Conservation (phyloP, 2,113 vertebrate genomes). For the Colossoma macropomum region DNA sequence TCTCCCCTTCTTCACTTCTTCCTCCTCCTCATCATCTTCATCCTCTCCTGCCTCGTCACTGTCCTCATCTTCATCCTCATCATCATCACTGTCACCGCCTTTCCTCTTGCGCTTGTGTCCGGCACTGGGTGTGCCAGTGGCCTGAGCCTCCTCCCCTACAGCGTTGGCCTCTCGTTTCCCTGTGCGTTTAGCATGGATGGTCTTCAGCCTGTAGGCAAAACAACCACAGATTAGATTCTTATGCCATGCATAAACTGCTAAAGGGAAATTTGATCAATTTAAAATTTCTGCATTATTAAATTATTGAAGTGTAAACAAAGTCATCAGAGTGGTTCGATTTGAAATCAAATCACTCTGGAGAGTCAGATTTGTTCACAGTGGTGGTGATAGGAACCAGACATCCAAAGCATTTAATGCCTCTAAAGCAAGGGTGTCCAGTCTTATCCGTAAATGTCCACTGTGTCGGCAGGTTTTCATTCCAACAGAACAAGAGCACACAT, state of each 20-base stretch:
- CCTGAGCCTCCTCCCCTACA: slow-evolving; percentile 85
- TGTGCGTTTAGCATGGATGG: slow-evolving; percentile 94
- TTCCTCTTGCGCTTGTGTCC: slow-evolving; percentile 90
- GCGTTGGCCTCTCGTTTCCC: slow-evolving; percentile 85
- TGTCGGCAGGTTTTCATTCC: too few relatives aligned
- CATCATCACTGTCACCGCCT: slow-evolving; percentile 87
- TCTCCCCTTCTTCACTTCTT: slow-evolving; percentile 93
- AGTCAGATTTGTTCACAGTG: not conserved
- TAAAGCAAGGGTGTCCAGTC: too few relatives aligned
- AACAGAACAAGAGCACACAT: too few relatives aligned
- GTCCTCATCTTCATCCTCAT: slow-evolving; percentile 93
- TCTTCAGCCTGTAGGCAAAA: slow-evolving; percentile 81
- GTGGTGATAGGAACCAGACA: too few relatives aligned
- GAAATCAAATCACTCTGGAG: not conserved
- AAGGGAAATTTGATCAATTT: too few relatives aligned
- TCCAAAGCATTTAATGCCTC: too few relatives aligned
- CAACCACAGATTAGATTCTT: not conserved
- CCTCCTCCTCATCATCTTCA: slow-evolving; percentile 96
- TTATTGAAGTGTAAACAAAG: not conserved
- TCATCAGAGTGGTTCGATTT: not conserved
- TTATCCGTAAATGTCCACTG: too few relatives aligned
- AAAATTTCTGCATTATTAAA: too few relatives aligned
- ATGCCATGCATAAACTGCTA: not conserved
- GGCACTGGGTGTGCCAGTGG: slow-evolving; percentile 80
- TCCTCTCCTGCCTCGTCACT: slow-evolving; percentile 87